Evolutionary conservation across 1,140 invertebrate species (phyloP).

Genomic region (Lepidostoma basale): DNA sequence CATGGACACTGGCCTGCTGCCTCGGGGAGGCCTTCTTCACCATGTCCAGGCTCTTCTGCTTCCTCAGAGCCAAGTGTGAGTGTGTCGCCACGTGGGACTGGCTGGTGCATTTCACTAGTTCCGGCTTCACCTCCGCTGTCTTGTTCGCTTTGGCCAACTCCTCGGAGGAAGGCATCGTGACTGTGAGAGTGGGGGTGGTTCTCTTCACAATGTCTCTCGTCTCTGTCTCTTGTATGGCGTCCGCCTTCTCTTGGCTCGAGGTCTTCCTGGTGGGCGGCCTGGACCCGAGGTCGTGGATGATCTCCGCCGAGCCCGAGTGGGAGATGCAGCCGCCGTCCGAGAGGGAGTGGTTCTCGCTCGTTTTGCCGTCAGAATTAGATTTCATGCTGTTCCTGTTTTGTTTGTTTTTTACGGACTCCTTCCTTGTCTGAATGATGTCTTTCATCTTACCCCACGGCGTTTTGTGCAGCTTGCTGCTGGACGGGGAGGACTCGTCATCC

Average conservation of each 20-base stretch:
- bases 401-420: slow-evolving; percentile 69
- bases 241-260: slow-evolving; percentile 38
- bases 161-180: slow-evolving; percentile 66
- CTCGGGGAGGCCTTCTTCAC: slow-evolving; percentile 42
- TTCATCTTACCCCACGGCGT: slow-evolving; percentile 74
- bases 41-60: slow-evolving; percentile 57
- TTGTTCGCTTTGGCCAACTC: slow-evolving; percentile 52
- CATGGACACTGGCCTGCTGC: slow-evolving; percentile 50
- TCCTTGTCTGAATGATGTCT: slow-evolving; percentile 72
- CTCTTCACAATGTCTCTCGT: slow-evolving; percentile 45
- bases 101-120: slow-evolving; percentile 7
- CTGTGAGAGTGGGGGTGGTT: slow-evolving; percentile 59
- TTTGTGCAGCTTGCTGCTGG: slow-evolving; percentile 60
- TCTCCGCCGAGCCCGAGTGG: slow-evolving; percentile 37
- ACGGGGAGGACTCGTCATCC: slow-evolving; percentile 50
- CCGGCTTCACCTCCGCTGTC: background rate
- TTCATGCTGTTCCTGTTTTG: slow-evolving; percentile 48
- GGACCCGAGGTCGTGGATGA: slow-evolving; percentile 2
- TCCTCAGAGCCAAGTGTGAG: slow-evolving; percentile 53
- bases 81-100: background rate
- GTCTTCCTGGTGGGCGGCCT: slow-evolving; percentile 45
- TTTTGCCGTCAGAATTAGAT: slow-evolving; percentile 53
- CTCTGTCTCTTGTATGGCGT: slow-evolving; percentile 3
- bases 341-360: slow-evolving; percentile 58
- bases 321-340: slow-evolving; percentile 58